phyloP scores from a whole-genome alignment of 1,140 invertebrate genomes.

The Lutraria rhynchaena region DNA sequence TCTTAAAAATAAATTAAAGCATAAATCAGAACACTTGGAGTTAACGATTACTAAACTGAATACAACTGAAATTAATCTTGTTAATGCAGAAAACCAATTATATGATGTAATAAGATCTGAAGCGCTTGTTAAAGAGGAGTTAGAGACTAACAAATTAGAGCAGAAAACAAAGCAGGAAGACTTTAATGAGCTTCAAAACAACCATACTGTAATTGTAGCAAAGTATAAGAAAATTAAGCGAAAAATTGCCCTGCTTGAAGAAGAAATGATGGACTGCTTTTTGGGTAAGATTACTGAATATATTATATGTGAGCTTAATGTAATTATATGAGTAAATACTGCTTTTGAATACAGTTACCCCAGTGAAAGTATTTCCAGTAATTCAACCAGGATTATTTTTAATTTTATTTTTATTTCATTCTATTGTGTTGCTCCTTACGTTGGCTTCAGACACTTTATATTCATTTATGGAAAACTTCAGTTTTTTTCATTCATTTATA shows the following conservation, averaged over 20 bases:
- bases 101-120: conserved; percentile 51
- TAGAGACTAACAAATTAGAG: conserved; percentile 15
- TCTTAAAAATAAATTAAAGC: conserved; percentile 48
- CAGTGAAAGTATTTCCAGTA: no score
- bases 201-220: conserved; percentile 14
- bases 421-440: no score
- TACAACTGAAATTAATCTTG: conserved; percentile 26
- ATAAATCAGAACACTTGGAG: conserved; percentile 43
- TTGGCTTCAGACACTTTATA: no score
- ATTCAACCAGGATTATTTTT: no score
- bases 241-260: conserved; percentile 6
- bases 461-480: no score
- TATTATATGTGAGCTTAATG: no score
- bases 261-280: conserved; percentile 44
- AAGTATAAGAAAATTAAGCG: conserved; percentile 19
- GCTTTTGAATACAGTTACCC: no score
- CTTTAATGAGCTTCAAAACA: conserved; percentile 13
- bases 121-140: conserved; percentile 31
- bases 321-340: no score
- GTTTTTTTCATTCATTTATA: no score
- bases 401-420: no score
- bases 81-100: conserved; percentile 32
- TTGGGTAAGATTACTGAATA: conserved; percentile 42
- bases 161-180: conserved; percentile 8
- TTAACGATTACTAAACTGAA: conserved; percentile 19